These are phyloP conservation scores for Halcyon senegalensis DNA, from an alignment of 2,113 vertebrate genomes.

Conservation along the genomic window DNA sequence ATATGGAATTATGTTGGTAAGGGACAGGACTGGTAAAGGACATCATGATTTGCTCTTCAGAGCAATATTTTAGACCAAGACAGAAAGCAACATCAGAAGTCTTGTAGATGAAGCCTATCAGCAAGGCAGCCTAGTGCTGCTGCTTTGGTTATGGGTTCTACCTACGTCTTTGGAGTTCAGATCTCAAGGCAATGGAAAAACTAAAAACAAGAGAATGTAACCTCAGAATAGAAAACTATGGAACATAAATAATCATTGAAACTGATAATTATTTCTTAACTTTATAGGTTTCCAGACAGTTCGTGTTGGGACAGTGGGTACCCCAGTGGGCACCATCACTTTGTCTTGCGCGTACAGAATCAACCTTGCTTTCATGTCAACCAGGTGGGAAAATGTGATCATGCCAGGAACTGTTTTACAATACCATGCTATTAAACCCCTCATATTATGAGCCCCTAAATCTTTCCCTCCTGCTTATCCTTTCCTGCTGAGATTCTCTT, in stretches of 20 bases:
- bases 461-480: neutral
- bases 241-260: neutral
- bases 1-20: neutral
- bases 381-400: constrained; percentile 80
- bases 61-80: neutral
- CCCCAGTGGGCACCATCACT: constrained; percentile 93
- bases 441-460: neutral
- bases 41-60: neutral
- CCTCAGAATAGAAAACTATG: neutral
- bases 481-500: neutral
- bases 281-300: constrained; percentile 93
- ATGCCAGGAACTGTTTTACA: neutral
- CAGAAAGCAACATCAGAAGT: neutral
- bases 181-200: neutral
- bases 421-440: neutral
- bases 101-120: neutral
- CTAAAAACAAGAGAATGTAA: neutral
- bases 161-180: neutral
- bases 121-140: neutral
- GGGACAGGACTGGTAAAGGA: neutral
- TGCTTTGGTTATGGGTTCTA: neutral
- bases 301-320: constrained; percentile 94
- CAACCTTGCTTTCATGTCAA: constrained; percentile 97
- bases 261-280: constrained; percentile 24
- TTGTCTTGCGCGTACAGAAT: constrained; percentile 97